These are phyloP conservation scores for Hylaea fasciaria DNA, from an alignment of 2,888 invertebrate genomes.

Conservation along the genomic window DNA sequence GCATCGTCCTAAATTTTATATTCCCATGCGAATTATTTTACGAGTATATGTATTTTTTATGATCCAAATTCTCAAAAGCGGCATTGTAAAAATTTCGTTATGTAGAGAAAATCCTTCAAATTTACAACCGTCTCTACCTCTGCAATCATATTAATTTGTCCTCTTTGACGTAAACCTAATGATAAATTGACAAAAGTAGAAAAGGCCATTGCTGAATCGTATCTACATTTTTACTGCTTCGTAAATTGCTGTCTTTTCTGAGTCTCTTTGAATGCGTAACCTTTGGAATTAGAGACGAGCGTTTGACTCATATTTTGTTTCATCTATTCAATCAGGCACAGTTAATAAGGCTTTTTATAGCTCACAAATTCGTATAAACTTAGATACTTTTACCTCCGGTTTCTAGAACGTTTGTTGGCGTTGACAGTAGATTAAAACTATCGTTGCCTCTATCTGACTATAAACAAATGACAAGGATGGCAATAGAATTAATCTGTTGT, in stretches of 20 bases:
- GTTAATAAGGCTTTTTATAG: background rate
- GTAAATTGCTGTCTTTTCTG: conserved; percentile 39
- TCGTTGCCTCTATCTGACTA: too few species aligned
- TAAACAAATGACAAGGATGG: too few species aligned
- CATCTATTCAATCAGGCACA: conserved; percentile 1
- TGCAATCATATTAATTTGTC: conserved; percentile 43
- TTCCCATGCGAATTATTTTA: too few species aligned
- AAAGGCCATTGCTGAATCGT: conserved; percentile 38
- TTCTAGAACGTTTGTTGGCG: too few species aligned
- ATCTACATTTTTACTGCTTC: conserved; percentile 40
- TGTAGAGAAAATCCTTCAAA: conserved; percentile 19
- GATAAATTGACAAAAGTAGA: conserved; percentile 43
- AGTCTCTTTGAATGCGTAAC: conserved; percentile 42
- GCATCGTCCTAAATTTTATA: too few species aligned
- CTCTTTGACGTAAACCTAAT: conserved; percentile 44
- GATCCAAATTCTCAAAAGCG: conserved; percentile 6
- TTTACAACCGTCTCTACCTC: conserved; percentile 32
- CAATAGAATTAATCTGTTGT: too few species aligned
- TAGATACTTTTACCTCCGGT: too few species aligned
- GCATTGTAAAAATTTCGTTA: conserved; percentile 1
- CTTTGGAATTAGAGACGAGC: conserved; percentile 36
- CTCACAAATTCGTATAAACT: too few species aligned
- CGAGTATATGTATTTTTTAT: background rate
- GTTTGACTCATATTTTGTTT: conserved; percentile 22
- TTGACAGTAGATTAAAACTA: too few species aligned